Conservation (phyloP, 2,113 vertebrate species). For the Thalassarche chlororhynchos region DNA sequence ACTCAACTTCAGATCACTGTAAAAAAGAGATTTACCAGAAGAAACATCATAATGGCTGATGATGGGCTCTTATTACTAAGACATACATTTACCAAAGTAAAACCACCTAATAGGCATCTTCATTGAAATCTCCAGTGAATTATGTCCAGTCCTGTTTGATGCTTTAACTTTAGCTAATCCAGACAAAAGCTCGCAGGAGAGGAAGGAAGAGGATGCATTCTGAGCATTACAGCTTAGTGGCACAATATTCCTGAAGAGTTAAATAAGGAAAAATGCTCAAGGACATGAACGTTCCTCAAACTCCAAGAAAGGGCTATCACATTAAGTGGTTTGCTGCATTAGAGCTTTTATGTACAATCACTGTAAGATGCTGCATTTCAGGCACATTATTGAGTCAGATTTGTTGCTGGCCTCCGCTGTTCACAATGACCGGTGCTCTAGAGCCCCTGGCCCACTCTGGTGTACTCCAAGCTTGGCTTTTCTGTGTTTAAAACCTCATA, state of each 20-base stretch:
- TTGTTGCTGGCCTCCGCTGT: background rate
- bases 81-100: too few species aligned
- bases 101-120: background rate
- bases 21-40: background rate
- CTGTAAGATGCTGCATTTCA: background rate
- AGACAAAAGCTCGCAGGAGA: background rate
- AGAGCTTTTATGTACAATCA: background rate
- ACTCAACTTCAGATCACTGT: background rate
- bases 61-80: background rate
- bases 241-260: background rate
- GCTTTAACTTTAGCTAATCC: background rate
- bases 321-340: too few species aligned
- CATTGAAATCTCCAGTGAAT: background rate
- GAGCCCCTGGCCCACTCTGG: background rate
- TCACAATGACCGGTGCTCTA: fast-evolving
- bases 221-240: background rate
- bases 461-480: too few species aligned
- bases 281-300: background rate
- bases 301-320: background rate
- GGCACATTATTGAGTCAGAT: background rate
- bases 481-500: too few species aligned
- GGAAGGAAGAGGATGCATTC: background rate
- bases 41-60: background rate
- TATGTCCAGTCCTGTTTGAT: background rate
- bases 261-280: background rate